These are phyloP conservation scores for Mizuhopecten yessoensis DNA, from an alignment of 1,140 invertebrate species.

Conservation along the genomic window DNA sequence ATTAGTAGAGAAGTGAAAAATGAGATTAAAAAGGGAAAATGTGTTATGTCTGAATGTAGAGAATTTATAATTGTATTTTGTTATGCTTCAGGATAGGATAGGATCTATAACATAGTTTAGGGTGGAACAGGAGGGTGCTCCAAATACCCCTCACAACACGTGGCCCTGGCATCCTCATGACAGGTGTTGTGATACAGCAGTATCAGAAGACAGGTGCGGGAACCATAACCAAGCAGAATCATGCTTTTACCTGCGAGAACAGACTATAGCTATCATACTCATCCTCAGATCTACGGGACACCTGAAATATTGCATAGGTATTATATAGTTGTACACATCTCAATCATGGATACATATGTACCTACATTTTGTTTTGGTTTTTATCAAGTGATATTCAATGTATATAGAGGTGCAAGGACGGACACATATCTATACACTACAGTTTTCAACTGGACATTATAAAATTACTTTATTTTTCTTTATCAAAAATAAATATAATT, in stretches of 20 bases:
- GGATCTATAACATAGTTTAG: not conserved
- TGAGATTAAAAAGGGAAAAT: not conserved
- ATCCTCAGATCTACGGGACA: not conserved
- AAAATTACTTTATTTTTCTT: too few relatives aligned
- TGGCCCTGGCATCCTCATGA: not conserved
- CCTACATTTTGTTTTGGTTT: too few relatives aligned
- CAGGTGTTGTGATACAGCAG: not conserved
- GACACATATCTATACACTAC: too few relatives aligned
- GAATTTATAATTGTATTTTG: not conserved
- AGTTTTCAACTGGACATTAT: too few relatives aligned
- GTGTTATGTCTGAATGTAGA: not conserved
- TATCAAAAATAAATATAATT: too few relatives aligned
- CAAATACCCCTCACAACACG: not conserved
- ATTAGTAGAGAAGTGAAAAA: too few relatives aligned
- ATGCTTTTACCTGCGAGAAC: not conserved
- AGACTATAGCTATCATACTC: constrained; percentile 12
- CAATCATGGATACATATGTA: too few relatives aligned
- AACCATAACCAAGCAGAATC: not conserved
- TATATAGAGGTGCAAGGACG: too few relatives aligned
- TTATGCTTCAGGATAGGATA: not conserved
- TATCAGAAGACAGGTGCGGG: not conserved
- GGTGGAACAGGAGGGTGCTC: not conserved
- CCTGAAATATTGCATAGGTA: constrained; percentile 4
- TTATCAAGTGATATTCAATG: too few relatives aligned
- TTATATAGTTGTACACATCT: not conserved